phyloP scores from a whole-genome alignment of 1,140 invertebrate species.

The Sinonovacula constricta region DNA sequence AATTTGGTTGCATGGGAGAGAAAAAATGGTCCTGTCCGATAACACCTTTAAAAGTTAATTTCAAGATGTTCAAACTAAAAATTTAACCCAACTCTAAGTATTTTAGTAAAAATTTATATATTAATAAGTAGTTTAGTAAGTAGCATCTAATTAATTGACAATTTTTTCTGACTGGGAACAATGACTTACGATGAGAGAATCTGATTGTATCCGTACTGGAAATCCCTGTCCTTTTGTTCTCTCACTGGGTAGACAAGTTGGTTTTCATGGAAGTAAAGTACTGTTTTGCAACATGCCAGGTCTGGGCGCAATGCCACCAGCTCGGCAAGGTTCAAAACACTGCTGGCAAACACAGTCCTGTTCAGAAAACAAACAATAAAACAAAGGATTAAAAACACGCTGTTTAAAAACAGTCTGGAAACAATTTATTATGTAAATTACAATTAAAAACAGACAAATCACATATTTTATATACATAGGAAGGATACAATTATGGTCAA shows the following conservation, averaged over 20 bases:
- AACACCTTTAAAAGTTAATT: too few relatives aligned
- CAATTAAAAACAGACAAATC: neutral
- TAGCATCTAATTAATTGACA: too few relatives aligned
- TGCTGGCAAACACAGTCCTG: conserved; percentile 84
- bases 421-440: neutral
- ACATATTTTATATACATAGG: too few relatives aligned
- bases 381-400: neutral
- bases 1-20: too few relatives aligned
- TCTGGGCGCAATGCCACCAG: conserved; percentile 85
- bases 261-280: conserved; percentile 90
- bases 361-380: conserved; percentile 46
- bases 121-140: too few relatives aligned
- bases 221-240: conserved; percentile 84
- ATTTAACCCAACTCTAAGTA: too few relatives aligned
- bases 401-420: neutral
- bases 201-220: conserved; percentile 89
- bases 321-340: conserved; percentile 87
- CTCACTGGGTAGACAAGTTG: conserved; percentile 86
- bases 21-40: too few relatives aligned
- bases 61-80: too few relatives aligned
- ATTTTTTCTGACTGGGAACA: too few relatives aligned
- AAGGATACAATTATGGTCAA: too few relatives aligned
- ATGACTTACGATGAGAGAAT: conserved; percentile 85
- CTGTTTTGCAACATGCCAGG: conserved; percentile 82
- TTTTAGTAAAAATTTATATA: too few relatives aligned